Evolutionary conservation across 2,113 vertebrate species (phyloP).

Genomic region (Pao palembangensis): DNA sequence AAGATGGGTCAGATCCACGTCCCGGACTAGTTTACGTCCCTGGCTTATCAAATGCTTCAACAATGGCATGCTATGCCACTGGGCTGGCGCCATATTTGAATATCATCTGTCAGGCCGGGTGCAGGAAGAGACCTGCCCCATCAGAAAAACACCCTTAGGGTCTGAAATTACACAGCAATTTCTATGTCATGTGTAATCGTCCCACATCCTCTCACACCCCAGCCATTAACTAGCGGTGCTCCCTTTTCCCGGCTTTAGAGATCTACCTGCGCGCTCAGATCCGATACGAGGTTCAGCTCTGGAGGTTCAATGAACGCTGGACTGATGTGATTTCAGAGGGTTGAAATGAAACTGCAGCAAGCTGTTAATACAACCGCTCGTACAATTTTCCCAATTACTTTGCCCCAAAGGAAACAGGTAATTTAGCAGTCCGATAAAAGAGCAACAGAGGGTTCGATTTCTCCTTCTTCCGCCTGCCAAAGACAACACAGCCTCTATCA

Average conservation of each 20-base stretch:
- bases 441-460: constrained; percentile 45
- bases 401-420: constrained; percentile 17
- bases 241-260: constrained; percentile 36
- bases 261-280: constrained; percentile 48
- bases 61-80: constrained; percentile 53
- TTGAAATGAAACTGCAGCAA: constrained; percentile 25
- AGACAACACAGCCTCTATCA: constrained; percentile 31
- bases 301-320: not conserved
- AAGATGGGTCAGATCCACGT: constrained; percentile 58
- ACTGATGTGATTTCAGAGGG: constrained; percentile 31
- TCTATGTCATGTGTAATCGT: constrained; percentile 75
- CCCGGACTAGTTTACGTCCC: constrained; percentile 47
- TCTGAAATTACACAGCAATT: constrained; percentile 81
- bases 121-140: constrained; percentile 72
- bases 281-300: constrained; percentile 5
- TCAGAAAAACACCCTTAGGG: constrained; percentile 55
- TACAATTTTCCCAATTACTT: constrained; percentile 5
- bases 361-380: constrained; percentile 30
- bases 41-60: constrained; percentile 56
- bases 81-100: constrained; percentile 60
- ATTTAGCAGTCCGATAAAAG: constrained; percentile 48
- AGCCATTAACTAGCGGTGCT: constrained; percentile 73
- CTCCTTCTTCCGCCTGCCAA: constrained; percentile 44
- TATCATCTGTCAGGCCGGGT: constrained; percentile 62
- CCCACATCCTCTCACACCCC: constrained; percentile 55